Conservation (phyloP, 1,140 invertebrate genomes). For the Drosophila teissieri region DNA sequence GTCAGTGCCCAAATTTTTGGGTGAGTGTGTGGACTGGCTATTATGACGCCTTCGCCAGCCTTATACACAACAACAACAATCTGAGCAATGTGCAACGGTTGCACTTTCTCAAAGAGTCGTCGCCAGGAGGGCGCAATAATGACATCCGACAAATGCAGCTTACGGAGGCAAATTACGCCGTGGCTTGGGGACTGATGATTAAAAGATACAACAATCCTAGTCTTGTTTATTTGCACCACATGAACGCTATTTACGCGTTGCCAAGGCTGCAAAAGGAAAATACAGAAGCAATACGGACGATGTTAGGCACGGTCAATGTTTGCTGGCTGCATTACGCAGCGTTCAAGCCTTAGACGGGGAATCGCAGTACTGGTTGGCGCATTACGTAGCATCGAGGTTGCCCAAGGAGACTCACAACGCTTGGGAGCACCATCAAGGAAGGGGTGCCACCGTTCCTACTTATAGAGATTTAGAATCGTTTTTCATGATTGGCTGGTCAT, state of each 20-base stretch:
- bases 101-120: neutral
- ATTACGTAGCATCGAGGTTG: neutral
- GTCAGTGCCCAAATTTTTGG: no score
- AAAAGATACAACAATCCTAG: no score
- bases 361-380: neutral
- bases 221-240: no score
- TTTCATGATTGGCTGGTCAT: neutral
- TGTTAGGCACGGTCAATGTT: no score
- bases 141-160: neutral
- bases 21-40: no score
- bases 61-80: no score
- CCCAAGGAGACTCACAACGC: neutral
- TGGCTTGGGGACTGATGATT: no score
- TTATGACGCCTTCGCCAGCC: no score
- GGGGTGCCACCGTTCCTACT: neutral
- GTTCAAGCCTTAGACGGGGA: neutral
- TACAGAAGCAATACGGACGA: no score
- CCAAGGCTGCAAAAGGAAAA: neutral
- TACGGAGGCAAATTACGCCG: neutral
- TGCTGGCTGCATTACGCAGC: neutral
- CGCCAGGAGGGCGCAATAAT: no score
- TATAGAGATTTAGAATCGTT: neutral
- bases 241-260: no score
- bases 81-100: neutral
- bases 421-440: constrained; percentile 6